Base-by-base conservation (phyloP, 2,888 invertebrate genomes). In the Villa cingulata region DNA sequence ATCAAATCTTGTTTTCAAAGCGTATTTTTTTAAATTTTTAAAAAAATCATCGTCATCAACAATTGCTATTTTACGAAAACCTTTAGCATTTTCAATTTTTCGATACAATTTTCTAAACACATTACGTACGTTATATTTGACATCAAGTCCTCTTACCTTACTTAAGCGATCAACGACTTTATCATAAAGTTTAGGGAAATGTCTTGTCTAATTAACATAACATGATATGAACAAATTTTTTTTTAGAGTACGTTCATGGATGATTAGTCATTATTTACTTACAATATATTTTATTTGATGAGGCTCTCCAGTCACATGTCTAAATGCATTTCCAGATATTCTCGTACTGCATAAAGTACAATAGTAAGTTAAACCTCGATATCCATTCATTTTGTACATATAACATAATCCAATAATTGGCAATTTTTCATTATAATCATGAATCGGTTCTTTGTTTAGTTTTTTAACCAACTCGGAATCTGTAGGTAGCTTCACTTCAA, bases 21-120 rank as follows among this genome's bases (percentile, higher is more conserved):
- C 10, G 17, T 51, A 53, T 15, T 43, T 32, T n/a, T 38, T 29
- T 4, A 17, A 45, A n/a, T 49, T 29, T 32, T 42, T 36, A 36
- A 34, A 37, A 29, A 53, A 53, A 40, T 53, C 51, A 16, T 43
- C 37, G 40, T 40, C 36, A 37, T 53, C 51, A 27, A 51, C 51
- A 6, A 46, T 32, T 12, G 41, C 37, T 20, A 53, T 41, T 36
- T 46, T 32, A 9, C 46, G 46, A 19, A 48, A 48, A 15, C 53
- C 53, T 34, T 51, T 49, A 15, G 42, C 46, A 36, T 50, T 51
- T 39, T 53, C 53, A 41, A 53, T 53, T 47, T 53, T 53, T 16
- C 53, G 49, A 38, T 53, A 53, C 9, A 53, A 39, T 48, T 53
- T 51, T 12, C 53, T 49, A 27, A 53, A 53, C 20, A 51, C 46